phyloP scores from a whole-genome alignment of 2,888 invertebrate genomes.

The Leptinotarsa tumamoca region DNA sequence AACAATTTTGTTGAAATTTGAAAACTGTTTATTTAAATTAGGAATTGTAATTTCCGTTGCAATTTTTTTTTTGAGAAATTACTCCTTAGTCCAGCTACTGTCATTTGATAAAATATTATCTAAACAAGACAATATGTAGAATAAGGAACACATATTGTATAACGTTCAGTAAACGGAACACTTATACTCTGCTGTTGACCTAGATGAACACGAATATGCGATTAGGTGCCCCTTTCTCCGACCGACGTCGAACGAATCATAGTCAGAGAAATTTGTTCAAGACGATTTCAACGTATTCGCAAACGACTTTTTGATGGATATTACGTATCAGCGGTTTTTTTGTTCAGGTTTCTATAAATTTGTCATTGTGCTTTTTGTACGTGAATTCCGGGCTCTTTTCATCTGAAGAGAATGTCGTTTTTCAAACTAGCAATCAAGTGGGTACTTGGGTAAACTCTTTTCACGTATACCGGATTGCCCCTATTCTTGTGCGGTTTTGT shows the following conservation, averaged over 20 bases:
- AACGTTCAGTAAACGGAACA: conserved; percentile 7
- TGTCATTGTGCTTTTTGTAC: background rate
- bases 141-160: conserved; percentile 12
- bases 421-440: background rate
- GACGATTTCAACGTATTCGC: background rate
- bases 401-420: background rate
- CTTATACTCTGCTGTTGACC: background rate
- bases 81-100: background rate
- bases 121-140: background rate
- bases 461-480: conserved; percentile 1
- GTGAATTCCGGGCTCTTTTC: background rate
- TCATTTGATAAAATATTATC: background rate
- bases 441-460: background rate
- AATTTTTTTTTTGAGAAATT: too few species aligned
- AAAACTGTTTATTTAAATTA: too few species aligned
- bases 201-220: background rate
- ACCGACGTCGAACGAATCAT: conserved; percentile 5
- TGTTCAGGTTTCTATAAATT: background rate
- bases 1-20: too few species aligned
- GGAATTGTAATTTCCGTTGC: too few species aligned
- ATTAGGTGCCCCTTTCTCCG: conserved; percentile 18
- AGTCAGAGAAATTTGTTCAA: background rate
- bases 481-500: background rate
- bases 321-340: background rate
- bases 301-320: background rate